Evolutionary conservation across 2,113 vertebrate genomes (phyloP).

Genomic region (Phrynosoma platyrhinos): DNA sequence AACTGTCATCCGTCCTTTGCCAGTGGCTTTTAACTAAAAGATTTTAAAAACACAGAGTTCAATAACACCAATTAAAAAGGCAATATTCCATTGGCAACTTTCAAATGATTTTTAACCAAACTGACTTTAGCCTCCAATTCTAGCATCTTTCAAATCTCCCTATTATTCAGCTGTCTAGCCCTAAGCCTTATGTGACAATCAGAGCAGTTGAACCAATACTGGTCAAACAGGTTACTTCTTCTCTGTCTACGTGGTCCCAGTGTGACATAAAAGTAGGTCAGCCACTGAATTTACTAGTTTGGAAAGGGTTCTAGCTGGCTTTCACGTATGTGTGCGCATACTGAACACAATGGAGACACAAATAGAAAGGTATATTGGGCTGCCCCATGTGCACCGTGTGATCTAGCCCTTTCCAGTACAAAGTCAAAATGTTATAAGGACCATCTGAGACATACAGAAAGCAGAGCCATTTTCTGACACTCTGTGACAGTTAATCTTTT

Average conservation of each 20-base stretch:
- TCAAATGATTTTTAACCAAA: too few species aligned
- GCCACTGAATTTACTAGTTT: background rate
- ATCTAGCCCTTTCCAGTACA: background rate
- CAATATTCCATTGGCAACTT: too few species aligned
- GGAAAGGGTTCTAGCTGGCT: background rate
- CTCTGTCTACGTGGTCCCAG: background rate
- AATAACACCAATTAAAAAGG: too few species aligned
- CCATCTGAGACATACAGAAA: background rate
- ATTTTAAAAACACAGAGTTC: too few species aligned
- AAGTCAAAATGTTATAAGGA: background rate
- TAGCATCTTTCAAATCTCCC: background rate
- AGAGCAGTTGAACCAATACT: background rate
- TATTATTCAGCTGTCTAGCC: background rate
- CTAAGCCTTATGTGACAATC: background rate
- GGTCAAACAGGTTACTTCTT: background rate
- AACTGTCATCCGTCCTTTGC: too few species aligned
- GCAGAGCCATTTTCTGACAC: background rate
- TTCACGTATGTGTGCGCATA: too few species aligned
- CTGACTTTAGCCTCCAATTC: background rate
- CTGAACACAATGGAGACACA: too few species aligned
- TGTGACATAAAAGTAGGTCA: background rate
- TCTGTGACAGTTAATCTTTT: conserved; percentile 33
- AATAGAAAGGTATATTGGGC: too few species aligned
- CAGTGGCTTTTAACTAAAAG: too few species aligned
- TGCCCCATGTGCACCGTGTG: background rate